Evolutionary conservation across 2,797 vertebrate genomes (phyloP).

Genomic region (Sebastiscus tertius): DNA sequence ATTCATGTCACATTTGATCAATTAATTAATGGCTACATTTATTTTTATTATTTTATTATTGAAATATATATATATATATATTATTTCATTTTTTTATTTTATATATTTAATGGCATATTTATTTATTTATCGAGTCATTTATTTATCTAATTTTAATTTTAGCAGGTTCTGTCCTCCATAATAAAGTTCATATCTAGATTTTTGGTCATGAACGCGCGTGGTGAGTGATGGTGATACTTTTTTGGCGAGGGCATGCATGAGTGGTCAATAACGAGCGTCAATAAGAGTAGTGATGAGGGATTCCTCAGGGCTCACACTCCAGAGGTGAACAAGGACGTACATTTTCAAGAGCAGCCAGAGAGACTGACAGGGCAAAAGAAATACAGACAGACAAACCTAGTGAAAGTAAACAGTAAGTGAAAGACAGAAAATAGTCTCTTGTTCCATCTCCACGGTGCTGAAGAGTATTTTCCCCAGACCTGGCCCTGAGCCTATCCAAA

Average conservation of each 20-base stretch:
- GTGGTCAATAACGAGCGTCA: not conserved
- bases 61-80: too few species aligned
- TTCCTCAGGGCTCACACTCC: constrained; percentile 13
- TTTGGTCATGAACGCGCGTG: not conserved
- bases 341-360: not conserved
- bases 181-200: not conserved
- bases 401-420: constrained; percentile 14
- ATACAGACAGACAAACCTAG: not conserved
- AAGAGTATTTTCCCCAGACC: constrained; percentile 39
- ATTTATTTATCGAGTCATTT: too few species aligned
- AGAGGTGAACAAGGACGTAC: constrained; percentile 14
- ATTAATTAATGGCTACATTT: too few species aligned
- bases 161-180: too few species aligned
- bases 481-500: constrained; percentile 60
- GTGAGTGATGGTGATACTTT: not conserved
- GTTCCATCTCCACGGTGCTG: constrained; percentile 20
- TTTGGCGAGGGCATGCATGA: not conserved
- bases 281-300: constrained; percentile 26
- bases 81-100: too few species aligned
- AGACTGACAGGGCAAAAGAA: not conserved
- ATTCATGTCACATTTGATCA: too few species aligned
- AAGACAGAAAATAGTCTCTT: constrained; percentile 4
- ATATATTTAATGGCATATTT: too few species aligned
- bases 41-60: too few species aligned
- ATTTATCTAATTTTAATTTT: too few species aligned